phyloP scores from a whole-genome alignment of 2,888 invertebrate genomes.

The Pseudococcus longispinus region DNA sequence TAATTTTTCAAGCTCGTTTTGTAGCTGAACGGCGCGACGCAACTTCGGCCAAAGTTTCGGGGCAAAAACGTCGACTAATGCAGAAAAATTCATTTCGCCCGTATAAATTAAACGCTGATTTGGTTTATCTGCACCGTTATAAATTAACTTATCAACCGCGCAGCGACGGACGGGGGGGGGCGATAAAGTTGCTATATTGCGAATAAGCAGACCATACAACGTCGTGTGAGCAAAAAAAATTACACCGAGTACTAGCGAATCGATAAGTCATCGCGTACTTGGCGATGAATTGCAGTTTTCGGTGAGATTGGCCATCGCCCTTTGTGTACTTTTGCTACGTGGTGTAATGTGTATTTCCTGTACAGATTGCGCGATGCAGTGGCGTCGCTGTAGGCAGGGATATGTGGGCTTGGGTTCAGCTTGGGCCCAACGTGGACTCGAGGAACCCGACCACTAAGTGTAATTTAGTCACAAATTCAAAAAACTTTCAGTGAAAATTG shows the following conservation, averaged over 20 bases:
- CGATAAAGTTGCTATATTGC: background rate
- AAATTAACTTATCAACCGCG: background rate
- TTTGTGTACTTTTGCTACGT: background rate
- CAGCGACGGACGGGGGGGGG: background rate
- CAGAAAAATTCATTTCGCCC: constrained; percentile 7
- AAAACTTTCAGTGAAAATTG: no score
- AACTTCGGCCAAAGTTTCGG: background rate
- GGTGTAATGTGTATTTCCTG: background rate
- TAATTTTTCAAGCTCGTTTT: constrained; percentile 28
- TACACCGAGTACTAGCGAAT: background rate
- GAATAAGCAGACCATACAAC: background rate
- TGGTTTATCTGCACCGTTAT: background rate
- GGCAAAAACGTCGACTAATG: background rate
- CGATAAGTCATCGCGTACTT: background rate
- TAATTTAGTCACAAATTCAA: no score
- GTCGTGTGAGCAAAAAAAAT: background rate
- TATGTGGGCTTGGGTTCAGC: no score
- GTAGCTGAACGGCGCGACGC: background rate
- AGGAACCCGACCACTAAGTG: no score
- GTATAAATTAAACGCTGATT: constrained; percentile 17
- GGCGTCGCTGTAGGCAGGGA: no score
- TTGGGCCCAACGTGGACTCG: no score
- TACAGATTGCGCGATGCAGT: no score
- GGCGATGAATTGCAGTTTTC: background rate
- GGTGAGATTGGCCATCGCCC: background rate